A percentile compares a stretch with the other conserved stretches of the same genome.
Evolutionary conservation across 2,888 invertebrate species (phyloP).

Genomic region (Lasioglossum marginatum): DNA sequence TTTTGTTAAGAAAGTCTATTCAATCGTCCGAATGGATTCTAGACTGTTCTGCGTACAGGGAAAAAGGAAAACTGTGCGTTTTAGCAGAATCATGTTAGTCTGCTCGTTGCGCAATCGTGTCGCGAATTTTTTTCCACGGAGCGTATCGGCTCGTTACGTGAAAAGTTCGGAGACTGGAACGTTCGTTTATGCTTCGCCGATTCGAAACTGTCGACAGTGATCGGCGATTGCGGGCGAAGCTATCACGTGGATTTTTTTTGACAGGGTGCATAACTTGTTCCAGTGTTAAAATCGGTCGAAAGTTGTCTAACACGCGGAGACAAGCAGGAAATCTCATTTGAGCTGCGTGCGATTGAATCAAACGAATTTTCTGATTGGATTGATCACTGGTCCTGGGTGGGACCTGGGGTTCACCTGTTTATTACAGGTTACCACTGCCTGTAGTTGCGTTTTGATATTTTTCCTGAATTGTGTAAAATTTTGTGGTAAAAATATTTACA

Average conservation of each 20-base stretch:
- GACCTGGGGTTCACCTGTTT: not conserved
- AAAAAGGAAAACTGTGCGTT: not conserved
- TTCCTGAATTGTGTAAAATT: not conserved
- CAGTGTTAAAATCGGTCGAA: not conserved
- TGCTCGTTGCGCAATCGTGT: not conserved
- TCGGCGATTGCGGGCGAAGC: constrained; percentile 4
- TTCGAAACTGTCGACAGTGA: not conserved
- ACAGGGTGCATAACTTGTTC: not conserved
- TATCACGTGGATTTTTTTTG: not conserved
- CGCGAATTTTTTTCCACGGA: not conserved
- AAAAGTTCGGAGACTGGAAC: constrained; percentile 13
- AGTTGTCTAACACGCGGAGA: not conserved
- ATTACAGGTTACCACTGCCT: not conserved
- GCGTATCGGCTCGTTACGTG: constrained; percentile 8
- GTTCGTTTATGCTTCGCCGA: constrained; percentile 7
- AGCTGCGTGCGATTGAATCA: not conserved
- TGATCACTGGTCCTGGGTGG: not conserved
- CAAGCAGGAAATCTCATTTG: not conserved
- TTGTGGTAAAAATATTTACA: not conserved
- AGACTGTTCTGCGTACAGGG: not conserved
- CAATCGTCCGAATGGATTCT: no score
- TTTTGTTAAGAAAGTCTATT: no score
- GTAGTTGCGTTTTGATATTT: not conserved
- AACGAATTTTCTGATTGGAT: not conserved
- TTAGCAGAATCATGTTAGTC: not conserved